Evolutionary conservation across 30 jellyfish, hydroid and myxozoan species (phyloP).

Genomic region (Pseudorhiza aurosa): DNA sequence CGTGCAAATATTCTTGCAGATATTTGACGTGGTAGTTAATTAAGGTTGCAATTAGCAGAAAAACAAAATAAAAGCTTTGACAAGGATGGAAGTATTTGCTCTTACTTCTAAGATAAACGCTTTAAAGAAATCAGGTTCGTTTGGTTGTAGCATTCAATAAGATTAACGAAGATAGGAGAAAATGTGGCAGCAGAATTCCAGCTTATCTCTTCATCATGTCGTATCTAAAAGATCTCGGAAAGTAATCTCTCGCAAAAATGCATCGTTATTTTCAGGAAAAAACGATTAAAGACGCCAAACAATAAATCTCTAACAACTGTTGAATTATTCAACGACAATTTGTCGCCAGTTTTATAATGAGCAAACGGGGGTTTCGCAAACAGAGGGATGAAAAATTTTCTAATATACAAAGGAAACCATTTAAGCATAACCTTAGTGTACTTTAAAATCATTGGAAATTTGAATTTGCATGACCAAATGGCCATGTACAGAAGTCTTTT

Average conservation of each 20-base stretch:
- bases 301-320: slow-evolving; percentile 12
- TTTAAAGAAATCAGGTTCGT: background rate
- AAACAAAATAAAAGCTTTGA: background rate
- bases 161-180: slow-evolving; percentile 21
- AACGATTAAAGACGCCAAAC: slow-evolving; percentile 30
- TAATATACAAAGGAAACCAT: too few relatives aligned
- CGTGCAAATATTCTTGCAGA: too few relatives aligned
- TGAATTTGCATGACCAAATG: too few relatives aligned
- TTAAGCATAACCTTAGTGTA: too few relatives aligned
- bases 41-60: background rate
- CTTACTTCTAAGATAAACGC: background rate
- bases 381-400: too few relatives aligned
- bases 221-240: slow-evolving; percentile 33
- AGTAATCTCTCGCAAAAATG: slow-evolving; percentile 35
- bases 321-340: slow-evolving; percentile 45
- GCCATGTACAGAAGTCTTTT: too few relatives aligned
- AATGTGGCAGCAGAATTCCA: slow-evolving; percentile 55
- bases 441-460: too few relatives aligned
- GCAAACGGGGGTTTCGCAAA: background rate
- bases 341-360: slow-evolving; percentile 54
- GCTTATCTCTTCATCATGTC: slow-evolving; percentile 50
- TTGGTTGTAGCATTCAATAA: background rate
- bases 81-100: background rate
- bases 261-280: slow-evolving; percentile 34
- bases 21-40: background rate